Conservation (phyloP, 2,888 invertebrate genomes). For the Drosophila merina region DNA sequence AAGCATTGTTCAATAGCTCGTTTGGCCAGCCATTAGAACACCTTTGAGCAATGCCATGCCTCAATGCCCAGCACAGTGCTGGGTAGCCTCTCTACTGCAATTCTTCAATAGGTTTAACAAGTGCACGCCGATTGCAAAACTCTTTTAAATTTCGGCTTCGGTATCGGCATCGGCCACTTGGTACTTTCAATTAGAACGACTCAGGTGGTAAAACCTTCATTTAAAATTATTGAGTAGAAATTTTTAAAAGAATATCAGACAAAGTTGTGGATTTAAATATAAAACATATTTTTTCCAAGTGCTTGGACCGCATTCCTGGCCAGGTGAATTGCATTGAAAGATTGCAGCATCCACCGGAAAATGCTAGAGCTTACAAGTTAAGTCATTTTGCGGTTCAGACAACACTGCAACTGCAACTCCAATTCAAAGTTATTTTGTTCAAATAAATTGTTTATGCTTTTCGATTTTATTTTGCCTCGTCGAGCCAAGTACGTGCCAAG, state of each 20-base stretch:
- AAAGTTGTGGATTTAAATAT: not conserved
- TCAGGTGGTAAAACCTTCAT: not conserved
- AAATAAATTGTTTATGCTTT: constrained; percentile 75
- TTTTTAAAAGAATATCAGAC: too few relatives aligned
- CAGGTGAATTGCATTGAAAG: constrained; percentile 73
- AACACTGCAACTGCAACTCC: constrained; percentile 46
- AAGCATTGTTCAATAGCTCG: constrained; percentile 54
- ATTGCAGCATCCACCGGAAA: constrained; percentile 69
- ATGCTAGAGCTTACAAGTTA: constrained; percentile 72
- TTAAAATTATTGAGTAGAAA: too few relatives aligned
- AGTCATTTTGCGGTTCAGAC: constrained; percentile 68
- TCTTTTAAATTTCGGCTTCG: constrained; percentile 13
- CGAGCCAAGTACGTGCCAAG: constrained; percentile 41
- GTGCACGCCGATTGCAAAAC: constrained; percentile 55
- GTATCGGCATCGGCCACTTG: constrained; percentile 13
- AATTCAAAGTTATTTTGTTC: constrained; percentile 54
- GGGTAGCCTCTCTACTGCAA: constrained; percentile 52
- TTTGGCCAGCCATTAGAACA: constrained; percentile 74
- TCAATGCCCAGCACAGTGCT: constrained; percentile 55
- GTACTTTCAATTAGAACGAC: constrained; percentile 26
- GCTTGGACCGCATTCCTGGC: constrained; percentile 69
- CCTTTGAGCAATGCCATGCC: constrained; percentile 64
- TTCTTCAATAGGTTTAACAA: constrained; percentile 61
- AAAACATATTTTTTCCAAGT: constrained; percentile 7
- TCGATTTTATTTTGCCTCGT: constrained; percentile 56